Base-by-base conservation (phyloP, 2,888 invertebrate genomes). In the Microplitis deprimator region DNA sequence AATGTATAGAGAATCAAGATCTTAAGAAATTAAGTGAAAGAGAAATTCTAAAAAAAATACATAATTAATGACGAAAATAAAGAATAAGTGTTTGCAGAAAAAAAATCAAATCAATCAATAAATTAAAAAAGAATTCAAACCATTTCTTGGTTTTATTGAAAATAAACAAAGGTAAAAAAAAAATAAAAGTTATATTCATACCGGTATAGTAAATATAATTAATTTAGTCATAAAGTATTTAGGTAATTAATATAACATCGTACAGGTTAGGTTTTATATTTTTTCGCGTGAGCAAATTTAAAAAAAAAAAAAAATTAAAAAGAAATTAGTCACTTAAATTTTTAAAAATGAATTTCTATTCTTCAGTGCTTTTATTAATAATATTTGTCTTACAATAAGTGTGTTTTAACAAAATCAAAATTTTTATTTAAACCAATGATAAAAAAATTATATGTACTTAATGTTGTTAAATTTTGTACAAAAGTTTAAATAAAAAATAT, bases 261-360 rank as follows among this genome's bases (percentile, higher is more conserved):
- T 85, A 80, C 85, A 88, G 88, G 88, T 88, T 88, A 88, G 85
- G 86, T 85, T 77, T 67, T 75, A 68, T 80, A 64, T 40, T 73
- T 81, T 78, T 79, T 74, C 72, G 13, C 74, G 72, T 84, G 86
- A 85, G 84, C 83, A 82, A 82, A 79, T 81, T 77, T 81, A 81
- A 77, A 79, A 29, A 3, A 20, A 20, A 20, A 20, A 29, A 29
- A 29, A 29, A 20, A 1, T 20, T n/a, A n/a, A 1, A 20, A 20
- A 1, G 20, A 20, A 3, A 29, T 29, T 29, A 3, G 29, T 29
- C 3, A 4, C 29, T 29, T 3, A 29, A 29, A 29, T 29, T 29
- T 29, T 29, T 4, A 29, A 29, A 29, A 29, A 29, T 29, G 29
- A 29, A 29, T 29, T 29, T 29, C 3, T 29, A 29, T 2, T 29